Conservation (phyloP, 1,140 invertebrate genomes). For the Gonatopus flavifemur region DNA sequence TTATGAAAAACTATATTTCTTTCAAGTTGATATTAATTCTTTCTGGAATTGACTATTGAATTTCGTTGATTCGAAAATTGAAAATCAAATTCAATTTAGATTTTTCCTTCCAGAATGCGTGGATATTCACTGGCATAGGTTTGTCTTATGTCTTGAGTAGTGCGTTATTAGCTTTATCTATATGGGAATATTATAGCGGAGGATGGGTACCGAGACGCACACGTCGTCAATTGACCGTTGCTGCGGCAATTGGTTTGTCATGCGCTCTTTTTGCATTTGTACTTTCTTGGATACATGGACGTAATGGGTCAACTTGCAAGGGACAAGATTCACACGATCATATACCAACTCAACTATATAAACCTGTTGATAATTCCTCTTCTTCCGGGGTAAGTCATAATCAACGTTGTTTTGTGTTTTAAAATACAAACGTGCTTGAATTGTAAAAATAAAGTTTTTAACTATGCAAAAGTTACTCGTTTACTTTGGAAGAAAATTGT, state of each 20-base stretch:
- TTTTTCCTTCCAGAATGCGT: constrained; percentile 46
- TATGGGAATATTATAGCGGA: constrained; percentile 52
- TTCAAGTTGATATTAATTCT: too few species aligned
- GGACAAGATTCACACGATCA: constrained; percentile 39
- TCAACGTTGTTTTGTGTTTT: constrained; percentile 2
- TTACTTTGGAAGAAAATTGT: too few species aligned
- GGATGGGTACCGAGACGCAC: constrained; percentile 54
- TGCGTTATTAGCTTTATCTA: constrained; percentile 46
- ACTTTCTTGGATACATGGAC: constrained; percentile 50
- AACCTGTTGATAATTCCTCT: constrained; percentile 54
- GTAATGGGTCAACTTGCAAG: constrained; percentile 40
- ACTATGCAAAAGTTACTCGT: too few species aligned
- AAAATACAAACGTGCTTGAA: background rate
- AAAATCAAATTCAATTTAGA: background rate
- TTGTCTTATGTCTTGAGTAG: constrained; percentile 50
- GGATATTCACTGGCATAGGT: constrained; percentile 53
- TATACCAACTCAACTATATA: constrained; percentile 50
- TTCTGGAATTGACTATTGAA: too few species aligned
- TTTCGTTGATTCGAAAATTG: too few species aligned
- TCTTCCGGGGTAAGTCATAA: constrained; percentile 51
- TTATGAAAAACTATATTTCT: too few species aligned
- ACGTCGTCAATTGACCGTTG: constrained; percentile 49
- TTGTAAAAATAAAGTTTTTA: too few species aligned
- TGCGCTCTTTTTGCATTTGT: constrained; percentile 52
- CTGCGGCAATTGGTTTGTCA: constrained; percentile 47